Conservation (phyloP, 2,113 vertebrate species). For the Gulo gulo region DNA sequence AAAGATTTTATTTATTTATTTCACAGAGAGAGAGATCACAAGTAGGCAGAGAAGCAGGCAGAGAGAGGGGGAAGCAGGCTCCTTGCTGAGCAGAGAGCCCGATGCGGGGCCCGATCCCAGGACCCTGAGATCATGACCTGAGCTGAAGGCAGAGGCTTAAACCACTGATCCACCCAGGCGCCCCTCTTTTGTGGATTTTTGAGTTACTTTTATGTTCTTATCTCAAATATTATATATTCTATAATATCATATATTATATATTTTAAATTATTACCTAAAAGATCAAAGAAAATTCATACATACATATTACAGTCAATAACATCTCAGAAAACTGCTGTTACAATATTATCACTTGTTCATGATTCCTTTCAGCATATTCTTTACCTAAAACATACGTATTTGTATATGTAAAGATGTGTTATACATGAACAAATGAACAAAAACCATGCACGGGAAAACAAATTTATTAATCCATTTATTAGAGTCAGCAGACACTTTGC, state of each 20-base stretch:
- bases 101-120: no score
- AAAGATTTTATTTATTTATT: no score
- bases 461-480: not conserved
- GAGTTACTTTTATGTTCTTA: not conserved
- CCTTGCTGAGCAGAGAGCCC: no score
- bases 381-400: not conserved
- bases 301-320: not conserved
- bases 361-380: not conserved
- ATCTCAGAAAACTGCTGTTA: not conserved
- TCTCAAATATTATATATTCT: not conserved
- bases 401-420: not conserved
- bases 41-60: no score
- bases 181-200: not conserved
- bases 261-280: not conserved
- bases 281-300: not conserved
- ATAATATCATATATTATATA: not conserved
- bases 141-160: no score
- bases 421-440: not conserved
- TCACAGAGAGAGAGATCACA: no score
- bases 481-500: not conserved
- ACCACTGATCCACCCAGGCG: no score
- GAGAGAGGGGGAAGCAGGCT: no score
- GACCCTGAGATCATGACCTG: no score
- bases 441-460: not conserved
- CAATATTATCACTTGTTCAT: not conserved